phyloP scores from a whole-genome alignment of 2,113 vertebrate genomes.

The Halichoerus grypus region DNA sequence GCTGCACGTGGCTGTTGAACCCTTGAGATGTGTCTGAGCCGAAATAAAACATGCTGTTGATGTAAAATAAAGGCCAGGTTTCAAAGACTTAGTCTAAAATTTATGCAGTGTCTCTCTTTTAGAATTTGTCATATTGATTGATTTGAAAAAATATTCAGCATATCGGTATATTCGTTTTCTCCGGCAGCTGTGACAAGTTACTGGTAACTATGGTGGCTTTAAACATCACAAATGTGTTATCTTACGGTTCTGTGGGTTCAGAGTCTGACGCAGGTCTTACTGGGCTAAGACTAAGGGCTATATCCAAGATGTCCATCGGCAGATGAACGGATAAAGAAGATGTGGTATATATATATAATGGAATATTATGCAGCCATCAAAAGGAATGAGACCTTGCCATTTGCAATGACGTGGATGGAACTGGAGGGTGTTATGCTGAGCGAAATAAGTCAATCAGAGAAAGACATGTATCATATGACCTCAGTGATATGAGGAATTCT shows the following conservation, averaged over 20 bases:
- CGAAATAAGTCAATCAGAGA: too few species aligned
- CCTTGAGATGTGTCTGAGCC: neutral
- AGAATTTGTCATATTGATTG: conserved; percentile 26
- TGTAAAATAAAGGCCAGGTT: neutral
- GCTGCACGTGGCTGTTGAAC: neutral
- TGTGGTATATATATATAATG: too few species aligned
- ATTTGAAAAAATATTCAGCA: conserved; percentile 40
- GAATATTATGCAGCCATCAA: too few species aligned
- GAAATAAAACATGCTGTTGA: neutral
- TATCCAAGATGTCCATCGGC: too few species aligned
- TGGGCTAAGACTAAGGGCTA: neutral
- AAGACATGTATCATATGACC: too few species aligned
- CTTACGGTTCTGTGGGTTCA: neutral
- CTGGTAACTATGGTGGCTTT: neutral
- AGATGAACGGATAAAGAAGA: too few species aligned
- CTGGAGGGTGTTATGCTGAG: too few species aligned
- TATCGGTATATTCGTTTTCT: neutral
- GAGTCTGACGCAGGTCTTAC: neutral
- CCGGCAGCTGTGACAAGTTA: neutral
- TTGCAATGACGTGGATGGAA: too few species aligned
- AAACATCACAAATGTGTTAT: neutral
- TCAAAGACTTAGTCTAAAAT: neutral
- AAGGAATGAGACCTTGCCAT: too few species aligned
- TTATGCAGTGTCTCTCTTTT: neutral
- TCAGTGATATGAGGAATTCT: too few species aligned